phyloP scores from a whole-genome alignment of 2,113 vertebrate genomes.

The Astatotilapia flaviijosephi region DNA sequence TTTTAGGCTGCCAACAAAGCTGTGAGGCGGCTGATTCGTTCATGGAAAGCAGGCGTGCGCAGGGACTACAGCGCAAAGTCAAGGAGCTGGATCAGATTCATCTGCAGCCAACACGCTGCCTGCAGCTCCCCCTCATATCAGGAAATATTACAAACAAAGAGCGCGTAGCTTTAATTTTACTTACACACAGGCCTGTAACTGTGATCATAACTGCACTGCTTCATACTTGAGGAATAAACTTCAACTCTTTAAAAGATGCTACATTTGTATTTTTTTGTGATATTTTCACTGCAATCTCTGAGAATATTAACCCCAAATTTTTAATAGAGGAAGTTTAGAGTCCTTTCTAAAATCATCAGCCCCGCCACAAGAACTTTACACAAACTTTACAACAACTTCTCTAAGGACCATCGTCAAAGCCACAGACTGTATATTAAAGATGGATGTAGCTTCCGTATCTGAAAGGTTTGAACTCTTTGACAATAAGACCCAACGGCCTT shows the following conservation, averaged over 20 bases:
- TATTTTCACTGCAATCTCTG: fast-evolving
- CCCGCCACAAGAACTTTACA: fast-evolving
- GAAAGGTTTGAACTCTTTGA: background rate
- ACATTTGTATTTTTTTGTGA: background rate
- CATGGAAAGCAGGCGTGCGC: background rate
- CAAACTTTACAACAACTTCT: fast-evolving
- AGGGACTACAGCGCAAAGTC: fast-evolving
- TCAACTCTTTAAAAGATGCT: background rate
- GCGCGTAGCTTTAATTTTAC: background rate
- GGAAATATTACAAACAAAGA: too few relatives aligned
- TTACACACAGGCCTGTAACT: background rate
- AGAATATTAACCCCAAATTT: background rate
- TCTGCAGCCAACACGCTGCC: background rate
- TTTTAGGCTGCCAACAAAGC: background rate
- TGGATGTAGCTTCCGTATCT: fast-evolving
- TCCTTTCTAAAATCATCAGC: background rate
- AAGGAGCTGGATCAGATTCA: background rate
- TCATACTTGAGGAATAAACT: background rate
- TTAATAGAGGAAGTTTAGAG: background rate
- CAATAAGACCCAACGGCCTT: fast-evolving
- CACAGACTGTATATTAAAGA: background rate
- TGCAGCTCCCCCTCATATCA: background rate
- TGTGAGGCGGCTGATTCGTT: background rate
- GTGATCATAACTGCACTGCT: background rate
- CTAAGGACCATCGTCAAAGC: background rate